A percentile compares a stretch with the other conserved stretches of the same genome.
Evolutionary conservation across 1,140 invertebrate species (phyloP).

Genomic region (Diorhabda sublineata): DNA sequence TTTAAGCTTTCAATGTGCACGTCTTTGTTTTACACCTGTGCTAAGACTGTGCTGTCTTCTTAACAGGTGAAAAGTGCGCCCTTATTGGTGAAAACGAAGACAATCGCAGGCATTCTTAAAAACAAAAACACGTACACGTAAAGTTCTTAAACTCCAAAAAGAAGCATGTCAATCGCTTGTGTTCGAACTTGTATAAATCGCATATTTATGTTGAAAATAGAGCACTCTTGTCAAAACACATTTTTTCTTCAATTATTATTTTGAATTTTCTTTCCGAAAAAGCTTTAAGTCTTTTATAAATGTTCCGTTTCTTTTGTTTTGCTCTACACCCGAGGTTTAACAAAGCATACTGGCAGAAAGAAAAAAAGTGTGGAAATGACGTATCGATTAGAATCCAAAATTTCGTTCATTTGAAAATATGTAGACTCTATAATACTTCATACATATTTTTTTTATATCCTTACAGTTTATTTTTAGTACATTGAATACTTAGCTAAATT

Average conservation of each 20-base stretch:
- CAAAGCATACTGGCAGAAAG: slow-evolving; percentile 1
- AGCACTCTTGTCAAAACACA: slow-evolving; percentile 20
- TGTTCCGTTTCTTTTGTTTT: slow-evolving; percentile 16
- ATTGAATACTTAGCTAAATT: no score
- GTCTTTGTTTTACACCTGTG: slow-evolving; percentile 22
- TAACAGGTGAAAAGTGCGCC: slow-evolving; percentile 65
- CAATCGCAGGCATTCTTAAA: slow-evolving; percentile 46
- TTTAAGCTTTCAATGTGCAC: slow-evolving; percentile 20
- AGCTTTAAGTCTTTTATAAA: slow-evolving; percentile 27
- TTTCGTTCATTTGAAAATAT: no score
- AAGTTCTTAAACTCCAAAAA: slow-evolving; percentile 17
- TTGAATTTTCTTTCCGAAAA: slow-evolving; percentile 6
- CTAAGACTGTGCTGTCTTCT: slow-evolving; percentile 37
- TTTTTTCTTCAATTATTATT: slow-evolving; percentile 2
- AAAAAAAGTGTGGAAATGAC: no score
- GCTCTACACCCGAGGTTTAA: background rate
- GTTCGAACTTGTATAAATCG: slow-evolving; percentile 21
- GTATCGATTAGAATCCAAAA: no score
- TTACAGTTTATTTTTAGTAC: no score
- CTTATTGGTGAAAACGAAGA: slow-evolving; percentile 61
- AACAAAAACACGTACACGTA: slow-evolving; percentile 4
- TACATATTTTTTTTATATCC: no score
- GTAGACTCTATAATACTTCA: no score
- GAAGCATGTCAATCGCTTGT: slow-evolving; percentile 30
- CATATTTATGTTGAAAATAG: slow-evolving; percentile 18